Evolutionary conservation across 2,888 invertebrate species (phyloP).

Genomic region (Conomelus anceps): DNA sequence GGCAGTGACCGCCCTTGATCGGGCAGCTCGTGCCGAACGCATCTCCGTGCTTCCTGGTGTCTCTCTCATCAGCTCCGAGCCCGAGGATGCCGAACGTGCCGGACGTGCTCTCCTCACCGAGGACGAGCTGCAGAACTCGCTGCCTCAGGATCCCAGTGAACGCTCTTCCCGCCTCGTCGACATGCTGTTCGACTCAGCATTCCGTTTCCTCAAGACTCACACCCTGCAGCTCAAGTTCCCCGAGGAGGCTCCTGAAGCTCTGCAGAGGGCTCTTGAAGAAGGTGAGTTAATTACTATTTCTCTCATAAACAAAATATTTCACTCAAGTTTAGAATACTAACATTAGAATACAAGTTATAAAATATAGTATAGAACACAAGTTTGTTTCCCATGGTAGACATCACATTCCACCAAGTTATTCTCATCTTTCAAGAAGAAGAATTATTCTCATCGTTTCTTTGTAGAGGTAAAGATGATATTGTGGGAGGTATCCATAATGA

Average conservation of each 20-base stretch:
- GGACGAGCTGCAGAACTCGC: conserved; percentile 46
- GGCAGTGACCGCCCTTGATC: conserved; percentile 49
- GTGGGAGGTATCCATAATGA: no score
- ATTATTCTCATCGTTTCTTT: no score
- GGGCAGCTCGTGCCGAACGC: conserved; percentile 50
- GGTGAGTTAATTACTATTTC: conserved; percentile 46
- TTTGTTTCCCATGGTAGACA: no score
- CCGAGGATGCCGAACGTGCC: conserved; percentile 31
- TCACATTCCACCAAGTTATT: no score
- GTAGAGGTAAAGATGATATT: no score
- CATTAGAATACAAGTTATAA: no score
- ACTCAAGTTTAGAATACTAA: no score
- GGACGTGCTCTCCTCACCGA: conserved; percentile 40
- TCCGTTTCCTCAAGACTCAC: conserved; percentile 53
- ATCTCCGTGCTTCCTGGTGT: conserved; percentile 54
- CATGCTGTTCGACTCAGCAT: conserved; percentile 50
- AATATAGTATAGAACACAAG: no score
- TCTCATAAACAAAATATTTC: no score
- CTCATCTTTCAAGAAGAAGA: no score
- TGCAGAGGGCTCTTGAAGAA: conserved; percentile 69
- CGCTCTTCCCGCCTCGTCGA: conserved; percentile 47
- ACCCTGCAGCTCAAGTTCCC: conserved; percentile 64
- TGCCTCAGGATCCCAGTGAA: conserved; percentile 49
- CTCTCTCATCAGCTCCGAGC: conserved; percentile 46
- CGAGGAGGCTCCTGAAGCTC: conserved; percentile 54